Percentiles rank a stretch among this genome's conserved stretches.
Evolutionary conservation across 2,797 vertebrate species (phyloP).

Genomic region (Phoxinus dragarum): DNA sequence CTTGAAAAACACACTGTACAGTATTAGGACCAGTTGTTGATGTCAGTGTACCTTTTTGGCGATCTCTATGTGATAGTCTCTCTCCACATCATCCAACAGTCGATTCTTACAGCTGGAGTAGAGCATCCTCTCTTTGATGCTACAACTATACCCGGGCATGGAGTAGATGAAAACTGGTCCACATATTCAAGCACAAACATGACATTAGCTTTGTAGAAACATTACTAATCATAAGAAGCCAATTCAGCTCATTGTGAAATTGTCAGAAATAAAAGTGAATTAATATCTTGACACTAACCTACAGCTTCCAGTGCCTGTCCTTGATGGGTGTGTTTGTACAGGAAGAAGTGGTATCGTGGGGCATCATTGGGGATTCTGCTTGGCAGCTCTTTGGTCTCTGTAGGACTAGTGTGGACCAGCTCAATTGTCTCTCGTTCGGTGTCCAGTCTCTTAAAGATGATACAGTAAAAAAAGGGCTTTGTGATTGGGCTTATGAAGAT

Average conservation of each 20-base stretch:
- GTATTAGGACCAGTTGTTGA: not conserved
- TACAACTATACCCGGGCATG: slow-evolving; percentile 98
- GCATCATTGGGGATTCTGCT: slow-evolving; percentile 90
- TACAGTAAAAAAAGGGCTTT: slow-evolving; percentile 34
- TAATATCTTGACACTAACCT: slow-evolving; percentile 80
- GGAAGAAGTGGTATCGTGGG: slow-evolving; percentile 95
- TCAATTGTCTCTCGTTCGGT: slow-evolving; percentile 93
- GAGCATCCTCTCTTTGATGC: slow-evolving; percentile 97
- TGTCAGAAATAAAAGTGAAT: not conserved
- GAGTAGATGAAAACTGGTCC: slow-evolving; percentile 97
- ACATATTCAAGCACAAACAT: slow-evolving; percentile 40
- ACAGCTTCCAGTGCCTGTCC: slow-evolving; percentile 92
- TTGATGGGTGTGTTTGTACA: slow-evolving; percentile 95
- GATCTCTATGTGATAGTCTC: slow-evolving; percentile 92
- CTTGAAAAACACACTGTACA: not conserved
- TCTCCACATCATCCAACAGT: slow-evolving; percentile 92
- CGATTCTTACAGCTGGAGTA: slow-evolving; percentile 99
- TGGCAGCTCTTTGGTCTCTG: slow-evolving; percentile 88
- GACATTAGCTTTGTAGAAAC: not conserved
- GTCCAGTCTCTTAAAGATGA: slow-evolving; percentile 80
- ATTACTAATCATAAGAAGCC: not conserved
- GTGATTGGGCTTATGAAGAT: not conserved
- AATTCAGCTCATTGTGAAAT: not conserved
- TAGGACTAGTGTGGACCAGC: slow-evolving; percentile 93
- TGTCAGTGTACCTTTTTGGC: slow-evolving; percentile 88